phyloP scores from a whole-genome alignment of 2,113 vertebrate species.

The pig (Sus scrofa) region DNA sequence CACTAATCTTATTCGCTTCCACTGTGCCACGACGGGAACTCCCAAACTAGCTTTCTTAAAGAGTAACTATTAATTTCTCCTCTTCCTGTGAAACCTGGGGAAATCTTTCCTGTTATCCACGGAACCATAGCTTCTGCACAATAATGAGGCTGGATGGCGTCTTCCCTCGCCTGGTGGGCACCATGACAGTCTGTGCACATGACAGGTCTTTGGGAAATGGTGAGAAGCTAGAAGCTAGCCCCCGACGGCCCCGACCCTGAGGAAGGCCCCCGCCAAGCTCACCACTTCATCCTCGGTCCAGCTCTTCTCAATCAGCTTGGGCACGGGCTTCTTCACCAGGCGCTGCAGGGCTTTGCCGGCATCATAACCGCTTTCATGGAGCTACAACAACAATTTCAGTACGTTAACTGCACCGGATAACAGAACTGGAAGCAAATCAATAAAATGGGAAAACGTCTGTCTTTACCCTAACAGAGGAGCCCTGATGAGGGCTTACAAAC shows the following conservation, averaged over 20 bases:
- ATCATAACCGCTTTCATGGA: conserved; percentile 98
- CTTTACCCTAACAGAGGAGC: neutral
- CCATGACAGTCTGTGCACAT: rapidly evolving
- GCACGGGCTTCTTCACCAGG: conserved; percentile 98
- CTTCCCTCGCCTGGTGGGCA: neutral
- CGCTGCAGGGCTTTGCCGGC: conserved; percentile 99
- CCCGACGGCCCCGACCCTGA: neutral
- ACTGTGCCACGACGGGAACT: no score
- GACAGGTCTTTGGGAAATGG: rapidly evolving
- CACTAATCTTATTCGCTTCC: no score
- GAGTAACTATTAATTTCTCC: neutral
- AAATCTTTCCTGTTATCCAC: neutral
- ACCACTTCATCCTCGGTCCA: conserved; percentile 99
- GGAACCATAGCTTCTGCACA: neutral
- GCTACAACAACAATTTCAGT: conserved; percentile 87
- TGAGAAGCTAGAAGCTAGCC: neutral
- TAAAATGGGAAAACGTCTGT: neutral
- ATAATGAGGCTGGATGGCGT: neutral
- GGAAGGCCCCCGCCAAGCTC: conserved; percentile 80
- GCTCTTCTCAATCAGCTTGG: conserved; percentile 98
- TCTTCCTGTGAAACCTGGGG: neutral
- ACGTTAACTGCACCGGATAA: conserved; percentile 20
- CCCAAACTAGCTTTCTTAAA: neutral
- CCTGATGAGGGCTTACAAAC: rapidly evolving
- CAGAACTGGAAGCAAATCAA: conserved; percentile 63